Evolutionary conservation across 2,888 invertebrate species (phyloP).

Genomic region (Nemoura dubitans): DNA sequence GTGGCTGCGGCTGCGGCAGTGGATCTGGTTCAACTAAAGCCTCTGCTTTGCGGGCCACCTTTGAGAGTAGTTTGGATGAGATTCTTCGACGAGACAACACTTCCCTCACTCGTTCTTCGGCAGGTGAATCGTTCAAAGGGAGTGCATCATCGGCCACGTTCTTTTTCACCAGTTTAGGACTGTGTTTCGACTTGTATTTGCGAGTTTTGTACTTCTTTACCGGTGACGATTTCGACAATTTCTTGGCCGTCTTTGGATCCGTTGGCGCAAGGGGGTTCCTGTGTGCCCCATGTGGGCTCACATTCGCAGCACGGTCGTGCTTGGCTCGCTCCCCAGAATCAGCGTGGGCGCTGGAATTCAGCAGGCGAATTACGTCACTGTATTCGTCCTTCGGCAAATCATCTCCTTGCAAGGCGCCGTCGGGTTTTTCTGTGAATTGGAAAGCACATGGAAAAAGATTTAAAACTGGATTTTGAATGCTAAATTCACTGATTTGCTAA

Average conservation of each 20-base stretch:
- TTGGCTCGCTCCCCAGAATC: not conserved
- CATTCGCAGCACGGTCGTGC: not conserved
- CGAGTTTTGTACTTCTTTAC: not conserved
- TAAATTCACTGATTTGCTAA: no score
- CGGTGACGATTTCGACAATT: not conserved
- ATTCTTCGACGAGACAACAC: not conserved
- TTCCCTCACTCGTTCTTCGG: not conserved
- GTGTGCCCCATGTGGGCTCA: not conserved
- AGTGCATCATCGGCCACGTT: not conserved
- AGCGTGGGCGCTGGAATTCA: not conserved
- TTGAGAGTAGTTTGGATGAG: not conserved
- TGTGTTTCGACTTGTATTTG: not conserved
- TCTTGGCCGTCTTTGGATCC: not conserved
- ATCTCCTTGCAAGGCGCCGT: not conserved
- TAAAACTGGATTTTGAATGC: no score
- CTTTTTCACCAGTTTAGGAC: not conserved
- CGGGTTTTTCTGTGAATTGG: not conserved
- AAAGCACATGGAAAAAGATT: no score
- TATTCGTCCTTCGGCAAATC: constrained; percentile 14
- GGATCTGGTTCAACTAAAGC: not conserved
- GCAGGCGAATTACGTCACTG: not conserved
- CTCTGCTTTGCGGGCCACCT: no score
- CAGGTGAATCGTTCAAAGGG: not conserved
- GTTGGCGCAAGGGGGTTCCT: not conserved
- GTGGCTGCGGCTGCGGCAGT: not conserved